Evolutionary conservation across 2,113 vertebrate genomes (phyloP), one percentile per base, ranked within the genome.

Genomic region (Progne subis): DNA sequence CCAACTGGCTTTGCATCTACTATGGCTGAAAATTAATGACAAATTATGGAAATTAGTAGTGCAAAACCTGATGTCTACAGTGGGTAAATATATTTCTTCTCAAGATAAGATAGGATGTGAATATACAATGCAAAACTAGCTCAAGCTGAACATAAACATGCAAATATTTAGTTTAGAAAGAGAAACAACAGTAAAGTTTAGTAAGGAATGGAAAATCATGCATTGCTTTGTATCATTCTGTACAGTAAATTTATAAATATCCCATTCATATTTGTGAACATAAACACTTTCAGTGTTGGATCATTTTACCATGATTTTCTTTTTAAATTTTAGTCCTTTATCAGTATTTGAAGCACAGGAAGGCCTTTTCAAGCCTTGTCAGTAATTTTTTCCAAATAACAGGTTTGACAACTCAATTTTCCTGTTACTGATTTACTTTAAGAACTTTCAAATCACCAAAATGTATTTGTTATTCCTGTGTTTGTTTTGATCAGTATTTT

Each of bases 401-500:
- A 44, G 6, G 5, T 74, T 95, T 90, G 56, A 77, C 56, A 77
- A 37, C 34, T 56, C 47, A 69, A 37, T 89, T 94, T 92, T 41
- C 53, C 43, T 55, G 23, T 34, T 87, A 82, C 69, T 81, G 63
- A 55, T 64, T 93, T 95, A 67, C 65, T 96, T 83, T 83, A 94
- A 92, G 80, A 94, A 67, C 24, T 82, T 94, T 85, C 60, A 88
- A 74, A 87, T 93, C 74, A 96, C 71, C 55, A 44, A 81, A 39
- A 37, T 44, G 19, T 94, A 59, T 90, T 97, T 83, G 26, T 84
- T 93, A 85, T 96, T 95, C 83, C 60, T 94, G 19, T 53, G 41
- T 96, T 97, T 95, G 56, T 95, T 91, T 86, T 95, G 70, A 86
- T 61, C 69, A 85, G n/a, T 93, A 91, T 94, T 94, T 95, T 94